Conservation (phyloP, 37 sponge, comb jelly and placozoan species). For the Mnemiopsis leidyi region DNA sequence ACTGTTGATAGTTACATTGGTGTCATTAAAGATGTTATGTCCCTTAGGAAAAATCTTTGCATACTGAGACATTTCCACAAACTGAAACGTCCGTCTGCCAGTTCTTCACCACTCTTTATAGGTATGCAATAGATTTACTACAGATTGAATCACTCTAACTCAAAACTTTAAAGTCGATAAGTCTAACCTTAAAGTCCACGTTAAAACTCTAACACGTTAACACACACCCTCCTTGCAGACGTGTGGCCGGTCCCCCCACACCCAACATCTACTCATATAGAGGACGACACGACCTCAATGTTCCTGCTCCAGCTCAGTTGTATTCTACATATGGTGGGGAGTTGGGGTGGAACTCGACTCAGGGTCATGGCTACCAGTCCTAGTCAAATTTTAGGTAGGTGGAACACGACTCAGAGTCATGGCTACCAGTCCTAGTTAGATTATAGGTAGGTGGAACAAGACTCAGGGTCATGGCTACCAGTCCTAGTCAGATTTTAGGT, state of each 20-base stretch:
- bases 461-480: constrained; percentile 75
- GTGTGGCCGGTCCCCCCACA: constrained; percentile 49
- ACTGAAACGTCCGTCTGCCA: constrained; percentile 25
- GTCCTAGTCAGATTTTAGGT: background rate
- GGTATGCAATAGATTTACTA: no score
- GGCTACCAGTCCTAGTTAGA: constrained; percentile 50
- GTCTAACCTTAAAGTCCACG: no score
- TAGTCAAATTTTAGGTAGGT: background rate
- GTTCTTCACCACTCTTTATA: background rate
- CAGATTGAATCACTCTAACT: no score
- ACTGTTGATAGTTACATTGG: constrained; percentile 20
- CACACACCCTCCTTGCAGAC: background rate
- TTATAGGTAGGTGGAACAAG: constrained; percentile 60
- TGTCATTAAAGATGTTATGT: constrained; percentile 75
- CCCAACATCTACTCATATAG: constrained; percentile 50
- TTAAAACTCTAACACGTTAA: no score
- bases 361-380: constrained; percentile 73
- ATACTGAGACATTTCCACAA: constrained; percentile 84
- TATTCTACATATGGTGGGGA: constrained; percentile 90
- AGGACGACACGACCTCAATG: constrained; percentile 81
- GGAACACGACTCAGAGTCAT: constrained; percentile 75
- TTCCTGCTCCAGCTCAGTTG: constrained; percentile 88
- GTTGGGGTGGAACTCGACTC: constrained; percentile 74
- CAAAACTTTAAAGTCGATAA: no score
- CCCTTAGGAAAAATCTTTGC: constrained; percentile 88